These are phyloP conservation scores for Troides aeacus DNA, from an alignment of 2,888 invertebrate genomes.

Conservation along the genomic window DNA sequence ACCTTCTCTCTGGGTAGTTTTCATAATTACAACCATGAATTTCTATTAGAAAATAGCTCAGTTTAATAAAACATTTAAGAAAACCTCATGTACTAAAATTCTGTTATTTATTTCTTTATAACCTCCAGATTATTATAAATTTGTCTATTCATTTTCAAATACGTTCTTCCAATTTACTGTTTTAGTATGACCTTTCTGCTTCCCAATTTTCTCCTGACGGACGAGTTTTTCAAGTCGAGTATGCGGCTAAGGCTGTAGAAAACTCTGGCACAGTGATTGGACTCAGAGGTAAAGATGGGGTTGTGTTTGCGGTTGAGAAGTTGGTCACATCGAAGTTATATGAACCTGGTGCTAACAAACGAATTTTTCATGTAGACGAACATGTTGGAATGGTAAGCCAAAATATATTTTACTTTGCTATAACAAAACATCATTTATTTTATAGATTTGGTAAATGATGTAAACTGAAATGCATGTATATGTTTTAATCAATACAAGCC, in stretches of 20 bases:
- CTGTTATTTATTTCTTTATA: not conserved
- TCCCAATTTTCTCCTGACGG: slow-evolving; percentile 99
- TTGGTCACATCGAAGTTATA: slow-evolving; percentile 95
- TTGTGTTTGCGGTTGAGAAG: slow-evolving; percentile 99
- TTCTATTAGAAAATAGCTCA: not conserved
- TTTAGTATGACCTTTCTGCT: slow-evolving; percentile 99
- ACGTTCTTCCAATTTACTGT: slow-evolving; percentile 40
- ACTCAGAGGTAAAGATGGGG: slow-evolving; percentile 95
- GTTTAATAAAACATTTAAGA: not conserved
- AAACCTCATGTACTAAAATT: not conserved
- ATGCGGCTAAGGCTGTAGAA: slow-evolving; percentile 99
- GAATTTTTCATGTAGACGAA: slow-evolving; percentile 94
- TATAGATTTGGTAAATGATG: too few relatives aligned
- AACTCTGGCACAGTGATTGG: slow-evolving; percentile 98
- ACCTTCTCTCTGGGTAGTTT: too few relatives aligned
- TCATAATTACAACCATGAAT: slow-evolving; percentile 12
- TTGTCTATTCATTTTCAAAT: slow-evolving; percentile 38
- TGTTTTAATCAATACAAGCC: too few relatives aligned
- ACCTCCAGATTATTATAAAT: not conserved
- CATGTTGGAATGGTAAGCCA: slow-evolving; percentile 94
- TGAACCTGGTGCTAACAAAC: slow-evolving; percentile 93
- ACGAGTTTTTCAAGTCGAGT: slow-evolving; percentile 99
- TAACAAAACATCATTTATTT: too few relatives aligned
- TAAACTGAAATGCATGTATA: too few relatives aligned
- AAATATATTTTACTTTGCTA: not conserved